These are phyloP conservation scores for Falco rusticolus DNA, from an alignment of 2,797 vertebrate genomes.

Conservation along the genomic window DNA sequence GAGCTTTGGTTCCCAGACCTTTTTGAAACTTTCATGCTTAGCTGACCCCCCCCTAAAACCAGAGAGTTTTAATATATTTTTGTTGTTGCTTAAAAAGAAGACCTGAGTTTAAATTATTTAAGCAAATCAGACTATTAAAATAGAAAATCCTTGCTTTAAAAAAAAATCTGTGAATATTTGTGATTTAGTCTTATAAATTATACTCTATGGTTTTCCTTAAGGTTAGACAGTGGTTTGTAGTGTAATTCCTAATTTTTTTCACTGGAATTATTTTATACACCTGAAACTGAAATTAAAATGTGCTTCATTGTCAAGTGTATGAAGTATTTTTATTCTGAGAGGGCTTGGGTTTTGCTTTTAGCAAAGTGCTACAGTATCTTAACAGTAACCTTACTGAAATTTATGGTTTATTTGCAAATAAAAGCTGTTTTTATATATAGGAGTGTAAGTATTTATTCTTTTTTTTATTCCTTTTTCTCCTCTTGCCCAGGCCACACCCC, in stretches of 20 bases:
- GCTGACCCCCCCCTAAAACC: not conserved
- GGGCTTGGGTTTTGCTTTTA: not conserved
- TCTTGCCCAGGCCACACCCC: too few relatives aligned
- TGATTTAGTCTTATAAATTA: not conserved
- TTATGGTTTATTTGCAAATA: not conserved
- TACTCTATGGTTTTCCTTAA: not conserved
- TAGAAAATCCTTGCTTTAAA: not conserved
- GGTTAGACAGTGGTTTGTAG: not conserved
- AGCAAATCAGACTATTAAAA: not conserved
- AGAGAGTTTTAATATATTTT: not conserved
- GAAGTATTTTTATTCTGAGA: not conserved
- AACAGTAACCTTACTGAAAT: not conserved
- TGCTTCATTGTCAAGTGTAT: not conserved
- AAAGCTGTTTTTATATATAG: not conserved
- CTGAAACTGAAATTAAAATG: not conserved
- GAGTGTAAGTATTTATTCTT: not conserved
- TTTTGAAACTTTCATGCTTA: constrained; percentile 13
- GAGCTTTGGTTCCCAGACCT: not conserved
- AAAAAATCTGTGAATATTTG: not conserved
- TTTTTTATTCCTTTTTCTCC: not conserved
- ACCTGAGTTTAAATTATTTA: not conserved
- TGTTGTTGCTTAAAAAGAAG: not conserved
- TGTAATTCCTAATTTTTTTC: not conserved
- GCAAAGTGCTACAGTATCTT: not conserved
- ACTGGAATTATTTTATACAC: not conserved